Base-by-base conservation (phyloP, 2,888 invertebrate species). In the Nomada goodeniana region DNA sequence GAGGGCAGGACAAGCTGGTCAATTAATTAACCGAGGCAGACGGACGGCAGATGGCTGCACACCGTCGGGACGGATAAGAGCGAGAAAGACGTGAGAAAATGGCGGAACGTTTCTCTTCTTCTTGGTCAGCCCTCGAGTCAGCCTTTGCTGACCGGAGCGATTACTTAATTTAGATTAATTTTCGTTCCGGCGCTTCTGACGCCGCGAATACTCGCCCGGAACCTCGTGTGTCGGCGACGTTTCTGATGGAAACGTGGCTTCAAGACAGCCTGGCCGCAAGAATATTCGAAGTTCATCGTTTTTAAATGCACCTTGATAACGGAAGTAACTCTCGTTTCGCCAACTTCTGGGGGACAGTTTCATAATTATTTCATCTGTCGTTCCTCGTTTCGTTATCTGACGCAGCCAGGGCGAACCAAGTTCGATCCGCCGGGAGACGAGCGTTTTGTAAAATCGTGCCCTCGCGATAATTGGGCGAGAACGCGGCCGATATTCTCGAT, bases 111-210 rank as follows among this genome's bases (percentile, higher is more conserved):
- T 57, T 36, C 69, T 53, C 70, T 76, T 57, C 44, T 57, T 61
- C 50, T 67, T 11, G 36, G 68, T 53, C 60, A 69, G 53, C 57
- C 76, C 61, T 77, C 52, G 64, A 61, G 60, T 47, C 76, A 7
- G 36, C 36, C 76, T 76, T 76, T 68, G 60, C 70, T 18, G 42
- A n/a, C 18, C 65, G 29, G 57, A 61, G 76, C 76, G 76, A 89
- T 89, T 84, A 87, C 85, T 85, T 84, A 85, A 89, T 88, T 84
- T 78, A 85, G 88, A 89, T 89, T 89, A 88, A 89, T 87, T 85
- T 84, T 75, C 77, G 60, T 84, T 67, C 59, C 44, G 67, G 47
- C 69, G 76, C 61, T 61, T 57, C 68, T 71, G 61, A 55, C 61
- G 55, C 52, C 65, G 15, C 20, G 36, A 68, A 53, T n/a, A 50